Evolutionary conservation across 2,113 vertebrate genomes (phyloP).

Genomic region (Melanotaenia duboulayi): DNA sequence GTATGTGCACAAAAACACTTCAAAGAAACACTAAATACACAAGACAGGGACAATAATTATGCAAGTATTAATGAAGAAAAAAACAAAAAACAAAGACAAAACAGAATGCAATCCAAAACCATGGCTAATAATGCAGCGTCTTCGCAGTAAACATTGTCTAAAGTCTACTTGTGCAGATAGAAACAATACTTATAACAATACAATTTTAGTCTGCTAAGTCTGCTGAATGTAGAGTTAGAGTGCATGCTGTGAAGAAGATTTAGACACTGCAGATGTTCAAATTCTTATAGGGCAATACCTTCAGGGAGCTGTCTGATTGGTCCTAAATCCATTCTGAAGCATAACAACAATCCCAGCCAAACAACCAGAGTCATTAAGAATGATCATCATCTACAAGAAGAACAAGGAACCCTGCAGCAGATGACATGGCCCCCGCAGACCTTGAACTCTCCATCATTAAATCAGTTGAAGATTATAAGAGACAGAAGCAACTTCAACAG

Average conservation of each 20-base stretch:
- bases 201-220: too few species aligned
- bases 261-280: not conserved
- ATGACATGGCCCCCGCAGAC: not conserved
- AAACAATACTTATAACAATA: not conserved
- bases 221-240: not conserved
- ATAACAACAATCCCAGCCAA: not conserved
- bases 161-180: not conserved
- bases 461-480: not conserved
- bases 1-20: too few species aligned
- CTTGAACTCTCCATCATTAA: not conserved
- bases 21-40: too few species aligned
- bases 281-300: not conserved
- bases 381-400: slow-evolving; percentile 4
- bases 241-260: not conserved
- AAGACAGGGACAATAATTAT: too few species aligned
- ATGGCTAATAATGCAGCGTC: not conserved
- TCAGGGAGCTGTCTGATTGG: not conserved
- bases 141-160: not conserved
- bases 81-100: too few species aligned
- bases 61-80: too few species aligned
- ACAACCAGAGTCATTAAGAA: slow-evolving; percentile 15
- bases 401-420: slow-evolving; percentile 17
- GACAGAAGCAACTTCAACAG: not conserved
- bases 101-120: not conserved
- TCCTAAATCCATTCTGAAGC: slow-evolving; percentile 6